Conservation (phyloP, 2,888 invertebrate species). For the Lagria hirta region DNA sequence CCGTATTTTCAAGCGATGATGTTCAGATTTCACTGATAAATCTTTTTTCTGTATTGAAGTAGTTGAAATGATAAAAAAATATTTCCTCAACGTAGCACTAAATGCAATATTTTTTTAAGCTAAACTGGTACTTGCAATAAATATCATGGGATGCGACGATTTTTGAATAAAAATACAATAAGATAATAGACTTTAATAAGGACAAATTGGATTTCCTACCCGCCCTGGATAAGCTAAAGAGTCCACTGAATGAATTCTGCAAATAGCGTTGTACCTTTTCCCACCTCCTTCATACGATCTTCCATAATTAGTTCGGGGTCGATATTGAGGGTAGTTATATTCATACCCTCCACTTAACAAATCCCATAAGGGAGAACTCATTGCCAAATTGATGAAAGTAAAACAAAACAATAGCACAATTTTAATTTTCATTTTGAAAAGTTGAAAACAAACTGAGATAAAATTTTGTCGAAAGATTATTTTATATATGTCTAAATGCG, state of each 20-base stretch:
- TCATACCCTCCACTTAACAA: constrained; percentile 14
- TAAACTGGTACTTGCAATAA: no score
- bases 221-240: constrained; percentile 60
- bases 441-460: constrained; percentile 2
- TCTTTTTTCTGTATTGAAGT: no score
- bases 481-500: constrained; percentile 18
- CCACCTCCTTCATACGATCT: constrained; percentile 46
- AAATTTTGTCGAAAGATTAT: constrained; percentile 1
- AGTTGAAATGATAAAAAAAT: no score
- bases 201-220: constrained; percentile 41
- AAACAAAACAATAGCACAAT: constrained; percentile 1
- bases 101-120: no score
- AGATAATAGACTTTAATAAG: constrained; percentile 29
- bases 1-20: no score
- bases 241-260: constrained; percentile 65
- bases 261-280: constrained; percentile 69
- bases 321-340: constrained; percentile 2
- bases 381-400: not conserved
- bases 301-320: constrained; percentile 12
- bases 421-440: constrained; percentile 8
- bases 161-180: no score
- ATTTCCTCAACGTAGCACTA: no score
- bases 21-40: no score
- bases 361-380: constrained; percentile 1
- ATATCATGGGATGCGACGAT: no score